Evolutionary conservation across 2,113 vertebrate genomes (phyloP), one percentile per base, ranked within the genome.

Genomic region (Ciconia stormi): DNA sequence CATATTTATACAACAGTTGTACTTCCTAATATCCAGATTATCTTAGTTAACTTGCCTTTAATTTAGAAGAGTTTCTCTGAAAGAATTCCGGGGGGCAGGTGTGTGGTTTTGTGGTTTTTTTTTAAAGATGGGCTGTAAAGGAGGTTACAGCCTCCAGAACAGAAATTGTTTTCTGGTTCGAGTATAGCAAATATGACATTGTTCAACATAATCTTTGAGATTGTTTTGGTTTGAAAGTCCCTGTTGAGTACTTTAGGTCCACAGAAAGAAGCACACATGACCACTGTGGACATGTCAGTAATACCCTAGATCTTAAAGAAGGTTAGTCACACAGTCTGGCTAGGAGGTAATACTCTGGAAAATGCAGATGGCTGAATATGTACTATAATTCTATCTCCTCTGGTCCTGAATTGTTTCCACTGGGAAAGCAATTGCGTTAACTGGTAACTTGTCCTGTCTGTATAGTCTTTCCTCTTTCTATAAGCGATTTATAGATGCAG

Each of bases 311-410:
- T 7, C n/a, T 72, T 23, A 6, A 1, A 9, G 50, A 15, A 23
- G 62, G 44, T 19, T 40, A 76, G 4, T n/a, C 47, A 46, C 16
- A 1, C 0, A 46, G 22, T 17, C 76, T 40, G 61, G 18, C 58
- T 22, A 3, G 11, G 42, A 2, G 11, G 2, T 23, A 42, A 9
- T 13, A 1, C 11, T 30, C 25, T 26, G 73, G 40, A 15, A 16
- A 49, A 29, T 1, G 7, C 74, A 61, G 42, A 26, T 30, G 76
- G 50, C 29, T 44, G 44, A n/a, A 8, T 17, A 21, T 0, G 0
- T 3, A 30, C 61, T 69, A 2, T 2, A 20, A 36, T 38, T 38
- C 2, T 16, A 13, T 38, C 56, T 71, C 27, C 12, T 25, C 94
- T 52, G 22, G 16, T 16, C 34, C 85, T n/a, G 12, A 19, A 40